Percentiles rank a stretch among this genome's conserved stretches.
Evolutionary conservation across 2,113 vertebrate species (phyloP).

Genomic region (Hemiprocne comata): DNA sequence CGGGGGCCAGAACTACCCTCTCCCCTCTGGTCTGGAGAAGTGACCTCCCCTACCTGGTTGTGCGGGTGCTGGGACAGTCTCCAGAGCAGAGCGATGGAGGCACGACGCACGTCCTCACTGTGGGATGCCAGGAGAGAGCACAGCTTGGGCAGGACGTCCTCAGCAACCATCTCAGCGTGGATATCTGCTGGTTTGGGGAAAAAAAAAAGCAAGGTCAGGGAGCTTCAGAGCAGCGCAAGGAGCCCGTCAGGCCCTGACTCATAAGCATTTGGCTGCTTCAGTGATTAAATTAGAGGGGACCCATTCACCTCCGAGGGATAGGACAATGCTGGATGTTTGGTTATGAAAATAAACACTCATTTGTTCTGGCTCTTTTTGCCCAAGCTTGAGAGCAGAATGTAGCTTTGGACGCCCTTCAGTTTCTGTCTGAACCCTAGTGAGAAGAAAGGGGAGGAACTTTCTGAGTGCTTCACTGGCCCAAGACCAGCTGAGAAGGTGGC

Average conservation of each 20-base stretch:
- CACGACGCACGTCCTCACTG: slow-evolving; percentile 33
- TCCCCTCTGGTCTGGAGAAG: neutral
- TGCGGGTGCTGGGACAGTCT: slow-evolving; percentile 69
- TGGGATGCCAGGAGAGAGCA: slow-evolving; percentile 66
- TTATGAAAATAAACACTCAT: neutral
- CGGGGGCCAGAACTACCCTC: neutral
- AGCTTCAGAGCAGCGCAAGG: neutral
- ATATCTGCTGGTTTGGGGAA: slow-evolving; percentile 61
- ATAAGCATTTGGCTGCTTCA: neutral
- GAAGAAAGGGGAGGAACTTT: neutral
- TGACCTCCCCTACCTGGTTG: slow-evolving; percentile 71
- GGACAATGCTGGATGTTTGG: neutral
- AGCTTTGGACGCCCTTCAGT: neutral
- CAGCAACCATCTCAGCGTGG: slow-evolving; percentile 74
- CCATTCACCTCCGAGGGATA: neutral
- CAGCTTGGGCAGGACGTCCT: slow-evolving; percentile 72
- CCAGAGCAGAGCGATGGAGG: slow-evolving; percentile 75
- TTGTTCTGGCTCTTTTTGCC: neutral
- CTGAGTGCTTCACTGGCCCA: neutral
- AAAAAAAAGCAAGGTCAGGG: neutral
- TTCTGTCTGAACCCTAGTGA: neutral
- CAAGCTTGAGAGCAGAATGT: neutral
- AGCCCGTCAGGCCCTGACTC: neutral
- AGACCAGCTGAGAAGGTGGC: neutral
- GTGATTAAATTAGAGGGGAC: no score